Evolutionary conservation across 2,888 invertebrate genomes (phyloP).

Genomic region (Blera fallax): DNA sequence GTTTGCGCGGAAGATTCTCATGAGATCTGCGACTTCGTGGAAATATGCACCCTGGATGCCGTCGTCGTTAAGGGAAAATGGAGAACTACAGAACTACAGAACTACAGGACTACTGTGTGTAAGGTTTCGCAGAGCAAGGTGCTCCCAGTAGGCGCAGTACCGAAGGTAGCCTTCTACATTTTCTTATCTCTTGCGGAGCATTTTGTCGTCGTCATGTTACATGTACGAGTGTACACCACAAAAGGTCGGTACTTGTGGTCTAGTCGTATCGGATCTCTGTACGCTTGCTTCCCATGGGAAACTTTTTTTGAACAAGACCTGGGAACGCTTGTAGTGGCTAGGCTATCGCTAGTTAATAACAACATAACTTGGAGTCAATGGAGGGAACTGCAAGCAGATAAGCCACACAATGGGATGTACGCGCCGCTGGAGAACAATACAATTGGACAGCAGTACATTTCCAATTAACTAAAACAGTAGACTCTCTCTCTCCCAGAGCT

Average conservation of each 20-base stretch:
- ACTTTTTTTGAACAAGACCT: conserved; percentile 43
- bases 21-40: conserved; percentile 67
- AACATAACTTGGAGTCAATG: conserved; percentile 54
- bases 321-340: conserved; percentile 36
- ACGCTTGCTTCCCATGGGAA: conserved; percentile 71
- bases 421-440: conserved; percentile 61
- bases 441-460: conserved; percentile 59
- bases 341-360: conserved; percentile 55
- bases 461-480: conserved; percentile 66
- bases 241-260: conserved; percentile 70
- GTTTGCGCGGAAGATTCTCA: conserved; percentile 56
- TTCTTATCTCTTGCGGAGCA: conserved; percentile 31
- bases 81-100: too few species aligned
- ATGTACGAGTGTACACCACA: conserved; percentile 44
- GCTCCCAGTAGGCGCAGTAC: conserved; percentile 44
- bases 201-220: conserved; percentile 30
- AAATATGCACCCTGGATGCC: conserved; percentile 40
- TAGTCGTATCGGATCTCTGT: conserved; percentile 63
- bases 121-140: conserved; percentile 59
- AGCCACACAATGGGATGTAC: conserved; percentile 61
- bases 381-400: conserved; percentile 51
- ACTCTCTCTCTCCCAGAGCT: background rate
- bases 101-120: conserved; percentile 49
- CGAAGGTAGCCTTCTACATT: conserved; percentile 40
- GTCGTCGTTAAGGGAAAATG: conserved; percentile 42